These are phyloP conservation scores for Drosophila flavopinicola DNA, from an alignment of 2,888 invertebrate genomes.

Conservation along the genomic window DNA sequence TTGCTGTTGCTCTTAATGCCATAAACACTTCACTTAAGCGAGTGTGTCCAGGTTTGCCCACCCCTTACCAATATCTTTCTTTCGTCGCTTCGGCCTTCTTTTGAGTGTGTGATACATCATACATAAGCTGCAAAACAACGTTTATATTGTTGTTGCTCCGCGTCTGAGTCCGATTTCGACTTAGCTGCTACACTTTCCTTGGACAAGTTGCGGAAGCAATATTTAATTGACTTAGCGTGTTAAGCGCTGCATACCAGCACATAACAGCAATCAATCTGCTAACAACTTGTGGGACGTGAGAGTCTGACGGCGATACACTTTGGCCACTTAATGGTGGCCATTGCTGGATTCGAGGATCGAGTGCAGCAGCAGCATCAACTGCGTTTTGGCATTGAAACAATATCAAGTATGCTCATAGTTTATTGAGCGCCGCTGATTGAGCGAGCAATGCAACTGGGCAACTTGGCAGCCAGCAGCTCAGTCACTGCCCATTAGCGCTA, in stretches of 20 bases:
- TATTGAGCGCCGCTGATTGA: constrained; percentile 68
- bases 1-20: constrained; percentile 37
- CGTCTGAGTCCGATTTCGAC: constrained; percentile 4
- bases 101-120: constrained; percentile 58
- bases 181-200: constrained; percentile 62
- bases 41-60: constrained; percentile 25
- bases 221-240: constrained; percentile 76
- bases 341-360: constrained; percentile 1
- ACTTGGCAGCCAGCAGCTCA: constrained; percentile 23
- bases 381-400: constrained; percentile 53
- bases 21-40: constrained; percentile 65
- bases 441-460: constrained; percentile 43
- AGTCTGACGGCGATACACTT: constrained; percentile 35
- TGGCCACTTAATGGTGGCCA: constrained; percentile 40
- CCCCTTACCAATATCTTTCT: constrained; percentile 5
- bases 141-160: constrained; percentile 38
- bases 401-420: constrained; percentile 67
- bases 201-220: constrained; percentile 68
- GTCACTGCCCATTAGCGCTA: constrained; percentile 63
- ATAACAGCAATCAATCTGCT: constrained; percentile 71
- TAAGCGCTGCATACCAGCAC: constrained; percentile 70
- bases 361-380: constrained; percentile 4
- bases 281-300: constrained; percentile 64
- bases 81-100: constrained; percentile 1
- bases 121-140: constrained; percentile 51